These are phyloP conservation scores for Ormyrus rosae DNA, from an alignment of 2,888 invertebrate species.

Conservation along the genomic window DNA sequence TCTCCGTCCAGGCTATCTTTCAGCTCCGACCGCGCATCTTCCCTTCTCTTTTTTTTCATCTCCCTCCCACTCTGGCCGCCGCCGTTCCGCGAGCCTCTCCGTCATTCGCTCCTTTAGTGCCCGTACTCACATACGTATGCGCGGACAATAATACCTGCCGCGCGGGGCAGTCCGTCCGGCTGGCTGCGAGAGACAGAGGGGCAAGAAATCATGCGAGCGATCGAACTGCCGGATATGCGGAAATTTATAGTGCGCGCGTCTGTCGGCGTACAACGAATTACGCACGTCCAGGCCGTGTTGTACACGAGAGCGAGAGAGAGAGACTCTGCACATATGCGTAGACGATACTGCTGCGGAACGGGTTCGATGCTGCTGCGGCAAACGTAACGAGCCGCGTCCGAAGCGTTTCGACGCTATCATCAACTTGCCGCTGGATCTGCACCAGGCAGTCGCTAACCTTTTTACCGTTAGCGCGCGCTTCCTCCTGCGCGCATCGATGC, in stretches of 20 bases:
- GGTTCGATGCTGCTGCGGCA: not conserved
- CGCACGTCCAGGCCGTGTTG: not conserved
- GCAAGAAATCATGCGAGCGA: conserved; percentile 51
- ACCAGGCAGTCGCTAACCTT: conserved; percentile 4
- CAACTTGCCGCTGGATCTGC: not conserved
- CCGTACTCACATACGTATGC: not conserved
- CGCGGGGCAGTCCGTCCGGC: not conserved
- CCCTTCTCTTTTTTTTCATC: not conserved
- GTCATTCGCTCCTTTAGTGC: conserved; percentile 1
- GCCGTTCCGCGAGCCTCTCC: not conserved
- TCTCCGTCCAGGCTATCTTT: too few species aligned
- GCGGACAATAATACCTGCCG: not conserved
- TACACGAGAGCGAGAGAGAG: conserved; percentile 10
- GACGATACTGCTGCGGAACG: not conserved
- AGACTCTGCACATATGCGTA: conserved; percentile 4
- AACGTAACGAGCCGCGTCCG: conserved; percentile 39
- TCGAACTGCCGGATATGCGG: conserved; percentile 51
- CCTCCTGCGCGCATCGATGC: conserved; percentile 15
- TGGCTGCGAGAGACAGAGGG: not conserved
- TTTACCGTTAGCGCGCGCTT: conserved; percentile 27
- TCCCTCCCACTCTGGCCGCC: not conserved
- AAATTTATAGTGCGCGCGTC: conserved; percentile 46
- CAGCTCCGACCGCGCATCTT: not conserved
- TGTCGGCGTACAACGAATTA: not conserved
- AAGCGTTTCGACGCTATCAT: conserved; percentile 8